Conservation (phyloP, 2,113 vertebrate genomes). For the Mesoclemmys tuberculata region DNA sequence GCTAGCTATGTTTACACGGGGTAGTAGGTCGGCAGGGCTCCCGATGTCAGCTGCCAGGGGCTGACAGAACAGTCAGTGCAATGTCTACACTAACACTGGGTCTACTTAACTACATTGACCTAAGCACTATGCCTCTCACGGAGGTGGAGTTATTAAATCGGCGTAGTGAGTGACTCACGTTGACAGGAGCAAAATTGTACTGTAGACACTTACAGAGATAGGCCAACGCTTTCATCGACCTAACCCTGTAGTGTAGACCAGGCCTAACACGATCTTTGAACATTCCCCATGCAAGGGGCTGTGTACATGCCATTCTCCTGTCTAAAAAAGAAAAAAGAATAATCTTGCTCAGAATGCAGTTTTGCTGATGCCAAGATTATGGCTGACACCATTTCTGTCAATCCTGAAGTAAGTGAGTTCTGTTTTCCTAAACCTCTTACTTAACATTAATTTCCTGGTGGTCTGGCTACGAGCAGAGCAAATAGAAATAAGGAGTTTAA, state of each 20-base stretch:
- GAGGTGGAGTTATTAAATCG: too few species aligned
- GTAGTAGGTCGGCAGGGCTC: not conserved
- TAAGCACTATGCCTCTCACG: too few species aligned
- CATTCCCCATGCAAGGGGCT: not conserved
- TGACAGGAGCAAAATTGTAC: too few species aligned
- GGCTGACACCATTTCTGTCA: not conserved
- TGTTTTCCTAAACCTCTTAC: not conserved
- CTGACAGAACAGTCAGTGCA: too few species aligned
- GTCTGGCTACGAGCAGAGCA: not conserved
- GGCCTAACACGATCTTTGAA: not conserved
- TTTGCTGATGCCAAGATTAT: not conserved
- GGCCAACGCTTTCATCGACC: too few species aligned
- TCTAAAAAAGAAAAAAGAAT: not conserved
- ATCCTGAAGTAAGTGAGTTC: not conserved
- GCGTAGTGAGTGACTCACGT: too few species aligned
- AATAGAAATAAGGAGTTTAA: constrained; percentile 12
- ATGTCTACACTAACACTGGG: too few species aligned
- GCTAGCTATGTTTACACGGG: not conserved
- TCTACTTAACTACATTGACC: too few species aligned
- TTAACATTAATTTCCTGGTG: not conserved
- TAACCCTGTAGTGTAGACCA: not conserved
- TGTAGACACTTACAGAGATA: too few species aligned
- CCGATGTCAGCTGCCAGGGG: too few species aligned
- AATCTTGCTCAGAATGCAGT: not conserved
- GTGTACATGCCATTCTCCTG: not conserved